phyloP scores from a whole-genome alignment of 2,113 vertebrate genomes.

The Leucosticte australis region DNA sequence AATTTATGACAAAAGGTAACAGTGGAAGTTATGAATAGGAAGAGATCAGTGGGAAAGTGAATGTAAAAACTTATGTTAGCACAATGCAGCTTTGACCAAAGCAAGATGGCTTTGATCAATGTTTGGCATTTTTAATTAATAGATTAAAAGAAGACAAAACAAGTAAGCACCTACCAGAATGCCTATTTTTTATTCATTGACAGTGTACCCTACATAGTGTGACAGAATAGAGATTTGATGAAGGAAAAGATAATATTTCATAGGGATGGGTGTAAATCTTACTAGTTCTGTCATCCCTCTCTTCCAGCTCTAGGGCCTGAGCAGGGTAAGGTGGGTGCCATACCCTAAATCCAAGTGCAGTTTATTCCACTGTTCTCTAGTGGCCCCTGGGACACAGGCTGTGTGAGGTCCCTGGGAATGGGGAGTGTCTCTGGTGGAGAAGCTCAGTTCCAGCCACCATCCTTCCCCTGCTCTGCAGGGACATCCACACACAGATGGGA shows the following conservation, averaged over 20 bases:
- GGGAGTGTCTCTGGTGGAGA: neutral
- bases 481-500: rapidly evolving
- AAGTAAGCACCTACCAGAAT: neutral
- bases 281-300: neutral
- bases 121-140: neutral
- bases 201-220: neutral
- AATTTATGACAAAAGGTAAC: neutral
- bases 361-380: neutral
- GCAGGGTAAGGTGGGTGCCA: neutral
- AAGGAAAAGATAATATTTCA: neutral
- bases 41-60: neutral
- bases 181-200: neutral
- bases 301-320: neutral
- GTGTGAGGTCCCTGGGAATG: neutral
- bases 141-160: neutral
- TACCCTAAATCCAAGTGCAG: neutral
- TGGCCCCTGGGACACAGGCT: neutral
- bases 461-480: neutral
- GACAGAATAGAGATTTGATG: neutral
- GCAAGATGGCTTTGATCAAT: neutral
- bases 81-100: neutral
- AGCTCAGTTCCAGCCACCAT: neutral
- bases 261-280: neutral
- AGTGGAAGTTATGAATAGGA: neutral
- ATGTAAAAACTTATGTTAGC: neutral